phyloP scores from a whole-genome alignment of 2,888 invertebrate species.

The Dicranocentrus wangi region DNA sequence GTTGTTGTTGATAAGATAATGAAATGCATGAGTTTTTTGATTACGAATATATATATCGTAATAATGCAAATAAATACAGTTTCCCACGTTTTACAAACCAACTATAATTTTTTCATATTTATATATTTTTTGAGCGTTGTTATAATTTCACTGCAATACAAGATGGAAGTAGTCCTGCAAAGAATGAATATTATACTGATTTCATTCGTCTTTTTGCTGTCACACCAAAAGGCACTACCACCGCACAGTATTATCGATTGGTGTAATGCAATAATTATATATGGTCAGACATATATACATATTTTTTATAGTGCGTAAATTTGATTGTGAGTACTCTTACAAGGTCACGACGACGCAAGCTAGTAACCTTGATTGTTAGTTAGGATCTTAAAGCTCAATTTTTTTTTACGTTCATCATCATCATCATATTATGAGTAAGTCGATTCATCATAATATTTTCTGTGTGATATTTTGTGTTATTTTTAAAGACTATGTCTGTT shows the following conservation, averaged over 20 bases:
- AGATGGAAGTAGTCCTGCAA: slow-evolving; percentile 39
- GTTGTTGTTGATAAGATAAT: background rate
- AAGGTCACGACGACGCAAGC: background rate
- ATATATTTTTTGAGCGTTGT: slow-evolving; percentile 27
- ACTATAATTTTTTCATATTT: background rate
- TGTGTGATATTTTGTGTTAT: too few species aligned
- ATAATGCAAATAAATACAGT: background rate
- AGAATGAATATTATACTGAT: background rate
- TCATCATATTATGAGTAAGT: background rate
- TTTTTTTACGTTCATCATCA: background rate
- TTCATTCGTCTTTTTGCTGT: slow-evolving; percentile 28
- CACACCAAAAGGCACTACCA: slow-evolving; percentile 56
- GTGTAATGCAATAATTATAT: slow-evolving; percentile 20
- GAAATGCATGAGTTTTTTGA: too few species aligned
- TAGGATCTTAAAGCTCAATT: slow-evolving; percentile 24
- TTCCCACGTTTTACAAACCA: background rate
- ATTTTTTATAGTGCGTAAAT: slow-evolving; percentile 39
- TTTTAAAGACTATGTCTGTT: too few species aligned
- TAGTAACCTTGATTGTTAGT: slow-evolving; percentile 1
- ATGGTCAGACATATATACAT: background rate
- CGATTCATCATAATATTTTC: too few species aligned
- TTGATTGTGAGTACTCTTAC: background rate
- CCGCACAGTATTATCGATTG: slow-evolving; percentile 41
- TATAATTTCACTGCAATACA: slow-evolving; percentile 15
- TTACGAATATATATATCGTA: too few species aligned